Evolutionary conservation across 2,888 invertebrate species (phyloP).

Genomic region (Apotomis turbidana): DNA sequence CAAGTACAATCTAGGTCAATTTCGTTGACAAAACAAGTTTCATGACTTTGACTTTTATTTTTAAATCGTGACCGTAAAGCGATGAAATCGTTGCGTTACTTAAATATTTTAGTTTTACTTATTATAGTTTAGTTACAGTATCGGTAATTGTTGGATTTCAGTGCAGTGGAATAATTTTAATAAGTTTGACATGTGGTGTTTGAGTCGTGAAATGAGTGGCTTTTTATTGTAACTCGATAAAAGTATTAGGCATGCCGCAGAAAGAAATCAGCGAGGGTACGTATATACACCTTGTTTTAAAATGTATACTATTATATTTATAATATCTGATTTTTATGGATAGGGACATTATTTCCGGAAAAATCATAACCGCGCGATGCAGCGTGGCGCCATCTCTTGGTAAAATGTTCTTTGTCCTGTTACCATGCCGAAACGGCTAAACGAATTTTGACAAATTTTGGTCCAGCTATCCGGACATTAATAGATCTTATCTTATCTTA

Average conservation of each 20-base stretch:
- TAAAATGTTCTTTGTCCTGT: too few relatives aligned
- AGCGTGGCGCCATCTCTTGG: too few relatives aligned
- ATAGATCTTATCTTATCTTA: too few relatives aligned
- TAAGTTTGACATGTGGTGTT: background rate
- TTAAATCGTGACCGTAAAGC: constrained; percentile 6
- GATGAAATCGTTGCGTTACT: constrained; percentile 20
- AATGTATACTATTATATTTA: too few relatives aligned
- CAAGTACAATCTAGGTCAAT: constrained; percentile 23
- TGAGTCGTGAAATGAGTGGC: background rate
- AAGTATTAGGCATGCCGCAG: constrained; percentile 14
- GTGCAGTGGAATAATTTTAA: background rate
- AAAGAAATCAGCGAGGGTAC: constrained; percentile 23
- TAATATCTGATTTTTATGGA: too few relatives aligned
- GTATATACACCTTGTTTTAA: constrained; percentile 1
- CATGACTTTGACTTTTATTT: constrained; percentile 7
- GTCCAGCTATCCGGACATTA: too few relatives aligned
- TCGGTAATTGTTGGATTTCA: background rate
- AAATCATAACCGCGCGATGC: too few relatives aligned
- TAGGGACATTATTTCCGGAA: too few relatives aligned
- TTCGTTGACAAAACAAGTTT: constrained; percentile 11
- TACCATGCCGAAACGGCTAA: too few relatives aligned
- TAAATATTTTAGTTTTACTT: background rate
- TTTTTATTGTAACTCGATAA: background rate
- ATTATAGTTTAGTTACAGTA: background rate
- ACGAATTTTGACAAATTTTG: too few relatives aligned